These are phyloP conservation scores for Conger conger DNA, from an alignment of 2,113 vertebrate genomes.

Conservation along the genomic window DNA sequence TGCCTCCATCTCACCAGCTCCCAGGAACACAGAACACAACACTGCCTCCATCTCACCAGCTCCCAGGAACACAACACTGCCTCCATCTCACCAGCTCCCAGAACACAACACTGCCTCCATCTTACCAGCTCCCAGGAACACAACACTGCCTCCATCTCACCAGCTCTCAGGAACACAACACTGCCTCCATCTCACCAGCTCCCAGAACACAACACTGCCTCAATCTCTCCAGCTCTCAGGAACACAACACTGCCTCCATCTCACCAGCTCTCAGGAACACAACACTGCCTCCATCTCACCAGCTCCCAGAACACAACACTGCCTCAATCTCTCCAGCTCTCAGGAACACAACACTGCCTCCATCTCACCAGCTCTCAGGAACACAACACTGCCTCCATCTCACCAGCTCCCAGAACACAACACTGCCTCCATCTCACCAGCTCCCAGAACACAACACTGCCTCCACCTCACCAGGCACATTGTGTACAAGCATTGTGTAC, in stretches of 20 bases:
- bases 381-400: conserved; percentile 63
- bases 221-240: conserved; percentile 51
- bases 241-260: conserved; percentile 63
- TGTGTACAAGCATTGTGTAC: conserved; percentile 46
- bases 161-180: conserved; percentile 56
- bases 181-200: conserved; percentile 57
- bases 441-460: conserved; percentile 55
- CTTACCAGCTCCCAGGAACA: conserved; percentile 47
- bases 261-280: conserved; percentile 48
- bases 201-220: conserved; percentile 56
- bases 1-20: conserved; percentile 54
- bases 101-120: conserved; percentile 62
- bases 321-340: conserved; percentile 58
- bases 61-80: conserved; percentile 54
- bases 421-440: conserved; percentile 57
- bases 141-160: conserved; percentile 61
- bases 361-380: conserved; percentile 49
- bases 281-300: conserved; percentile 60
- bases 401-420: conserved; percentile 55
- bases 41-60: conserved; percentile 58
- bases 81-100: conserved; percentile 57
- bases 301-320: conserved; percentile 56
- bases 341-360: conserved; percentile 56
- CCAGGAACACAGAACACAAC: conserved; percentile 55
- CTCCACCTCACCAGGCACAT: conserved; percentile 49